Conservation (phyloP, 1,140 invertebrate genomes). For the Heliconius hermathena region DNA sequence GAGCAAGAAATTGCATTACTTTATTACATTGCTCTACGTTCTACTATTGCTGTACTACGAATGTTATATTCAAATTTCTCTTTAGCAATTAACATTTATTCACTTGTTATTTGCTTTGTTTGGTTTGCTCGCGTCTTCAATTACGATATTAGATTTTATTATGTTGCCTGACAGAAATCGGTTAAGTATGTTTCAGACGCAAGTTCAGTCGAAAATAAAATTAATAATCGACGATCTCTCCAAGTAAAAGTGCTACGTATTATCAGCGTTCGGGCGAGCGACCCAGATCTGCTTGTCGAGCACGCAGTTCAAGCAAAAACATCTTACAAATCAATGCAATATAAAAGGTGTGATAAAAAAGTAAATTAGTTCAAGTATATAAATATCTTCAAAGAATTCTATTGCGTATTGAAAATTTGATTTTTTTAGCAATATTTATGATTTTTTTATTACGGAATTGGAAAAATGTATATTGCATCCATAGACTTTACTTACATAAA, state of each 20-base stretch:
- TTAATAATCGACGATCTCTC: conserved; percentile 68
- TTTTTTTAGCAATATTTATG: neutral
- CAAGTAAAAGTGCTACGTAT: conserved; percentile 76
- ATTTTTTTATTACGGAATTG: neutral
- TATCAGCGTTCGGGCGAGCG: conserved; percentile 65
- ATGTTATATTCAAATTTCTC: conserved; percentile 34
- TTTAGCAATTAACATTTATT: conserved; percentile 7
- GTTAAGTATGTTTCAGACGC: conserved; percentile 47
- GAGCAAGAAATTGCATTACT: neutral
- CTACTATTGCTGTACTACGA: neutral
- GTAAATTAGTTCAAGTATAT: conserved; percentile 44
- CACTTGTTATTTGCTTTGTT: conserved; percentile 34
- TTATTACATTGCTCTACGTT: neutral
- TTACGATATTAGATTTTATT: conserved; percentile 42
- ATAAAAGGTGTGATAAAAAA: conserved; percentile 68
- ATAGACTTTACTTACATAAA: neutral
- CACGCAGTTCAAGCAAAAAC: conserved; percentile 62
- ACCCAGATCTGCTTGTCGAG: conserved; percentile 65
- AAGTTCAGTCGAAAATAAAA: conserved; percentile 53
- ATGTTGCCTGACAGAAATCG: conserved; percentile 44
- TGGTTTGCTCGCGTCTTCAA: conserved; percentile 27
- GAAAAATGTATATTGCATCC: neutral
- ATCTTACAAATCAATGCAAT: conserved; percentile 54
- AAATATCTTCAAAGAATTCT: neutral
- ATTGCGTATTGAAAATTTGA: neutral